Percentiles rank a stretch among this genome's conserved stretches.
Evolutionary conservation across 2,888 invertebrate species (phyloP).

Genomic region (Pseudolycoriella hygida): DNA sequence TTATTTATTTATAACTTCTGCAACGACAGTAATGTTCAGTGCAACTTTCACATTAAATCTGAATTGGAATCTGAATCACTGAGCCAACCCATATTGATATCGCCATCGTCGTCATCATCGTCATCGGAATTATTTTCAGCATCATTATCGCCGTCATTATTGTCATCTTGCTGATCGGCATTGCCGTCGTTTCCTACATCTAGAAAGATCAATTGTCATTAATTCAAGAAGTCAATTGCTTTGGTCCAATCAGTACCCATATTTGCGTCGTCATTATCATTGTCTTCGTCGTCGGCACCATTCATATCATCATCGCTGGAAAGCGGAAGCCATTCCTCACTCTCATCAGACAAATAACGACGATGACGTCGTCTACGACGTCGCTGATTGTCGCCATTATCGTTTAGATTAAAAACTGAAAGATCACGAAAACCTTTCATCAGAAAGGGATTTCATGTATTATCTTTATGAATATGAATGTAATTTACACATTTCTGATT

Average conservation of each 20-base stretch:
- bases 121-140: conserved; percentile 10
- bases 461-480: too few relatives aligned
- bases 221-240: background rate
- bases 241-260: conserved; percentile 9
- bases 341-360: background rate
- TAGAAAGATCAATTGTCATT: background rate
- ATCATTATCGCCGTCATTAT: conserved; percentile 11
- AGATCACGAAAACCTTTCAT: background rate
- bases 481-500: too few relatives aligned
- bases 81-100: too few relatives aligned
- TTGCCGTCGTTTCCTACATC: background rate
- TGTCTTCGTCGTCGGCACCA: conserved; percentile 14
- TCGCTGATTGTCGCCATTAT: background rate
- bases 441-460: background rate
- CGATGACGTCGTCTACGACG: background rate
- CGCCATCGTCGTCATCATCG: conserved; percentile 7
- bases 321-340: background rate
- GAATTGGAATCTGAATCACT: too few relatives aligned
- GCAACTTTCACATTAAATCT: too few relatives aligned
- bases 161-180: conserved; percentile 11
- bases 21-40: too few relatives aligned
- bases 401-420: conserved; percentile 1
- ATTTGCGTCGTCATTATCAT: conserved; percentile 12
- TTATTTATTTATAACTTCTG: too few relatives aligned
- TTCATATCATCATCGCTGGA: conserved; percentile 7